phyloP scores from a whole-genome alignment of 2,888 invertebrate species.

The Ormyrus nitidulus region DNA sequence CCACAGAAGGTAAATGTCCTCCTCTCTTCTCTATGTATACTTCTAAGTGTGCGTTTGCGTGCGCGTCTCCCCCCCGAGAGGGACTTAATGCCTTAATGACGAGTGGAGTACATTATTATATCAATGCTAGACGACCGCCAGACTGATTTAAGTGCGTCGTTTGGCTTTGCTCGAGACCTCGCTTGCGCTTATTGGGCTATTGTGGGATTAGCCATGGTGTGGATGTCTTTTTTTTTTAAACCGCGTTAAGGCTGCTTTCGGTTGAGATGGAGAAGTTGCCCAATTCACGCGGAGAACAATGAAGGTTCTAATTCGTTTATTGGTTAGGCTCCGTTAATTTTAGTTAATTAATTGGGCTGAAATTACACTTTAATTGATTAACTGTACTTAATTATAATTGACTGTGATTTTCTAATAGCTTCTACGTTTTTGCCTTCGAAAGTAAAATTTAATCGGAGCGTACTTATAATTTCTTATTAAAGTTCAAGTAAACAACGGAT shows the following conservation, averaged over 20 bases:
- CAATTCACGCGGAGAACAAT: too few species aligned
- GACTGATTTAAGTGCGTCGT: constrained; percentile 39
- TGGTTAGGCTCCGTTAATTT: too few species aligned
- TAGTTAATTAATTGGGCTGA: too few species aligned
- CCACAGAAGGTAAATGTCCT: constrained; percentile 80
- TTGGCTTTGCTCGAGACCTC: constrained; percentile 27
- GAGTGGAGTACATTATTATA: constrained; percentile 25
- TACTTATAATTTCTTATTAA: too few species aligned
- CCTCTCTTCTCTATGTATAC: constrained; percentile 3
- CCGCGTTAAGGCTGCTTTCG: too few species aligned
- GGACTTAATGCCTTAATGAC: constrained; percentile 26
- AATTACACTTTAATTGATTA: constrained; percentile 8
- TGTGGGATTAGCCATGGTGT: neutral
- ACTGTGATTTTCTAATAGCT: neutral
- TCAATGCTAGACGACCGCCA: constrained; percentile 23
- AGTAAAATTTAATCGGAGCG: too few species aligned
- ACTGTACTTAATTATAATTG: neutral
- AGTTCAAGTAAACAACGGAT: too few species aligned
- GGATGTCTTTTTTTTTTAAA: too few species aligned
- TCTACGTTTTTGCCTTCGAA: too few species aligned
- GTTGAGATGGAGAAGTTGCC: too few species aligned
- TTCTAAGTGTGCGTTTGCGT: neutral
- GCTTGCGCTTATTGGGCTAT: constrained; percentile 31
- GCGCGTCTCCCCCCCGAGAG: constrained; percentile 14
- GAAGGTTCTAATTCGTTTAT: too few species aligned